Percentiles rank a stretch among this genome's conserved stretches.
Evolutionary conservation across 92 coral and sea anemone species (phyloP).

Genomic region (Epizoanthus stellaris): DNA sequence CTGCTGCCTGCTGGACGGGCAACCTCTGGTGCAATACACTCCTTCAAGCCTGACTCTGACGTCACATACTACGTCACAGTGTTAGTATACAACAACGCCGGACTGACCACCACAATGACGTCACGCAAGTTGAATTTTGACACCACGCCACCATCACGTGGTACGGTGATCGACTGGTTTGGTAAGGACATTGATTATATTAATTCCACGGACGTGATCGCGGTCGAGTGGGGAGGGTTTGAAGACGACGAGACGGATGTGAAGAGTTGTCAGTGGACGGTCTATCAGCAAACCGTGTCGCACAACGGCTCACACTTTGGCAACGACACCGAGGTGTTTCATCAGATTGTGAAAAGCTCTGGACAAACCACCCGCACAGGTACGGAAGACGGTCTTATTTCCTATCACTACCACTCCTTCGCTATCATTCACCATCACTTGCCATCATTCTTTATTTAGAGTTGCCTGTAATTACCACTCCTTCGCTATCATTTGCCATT

Average conservation of each 20-base stretch:
- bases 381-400: not conserved
- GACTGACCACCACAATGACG: slow-evolving; percentile 22
- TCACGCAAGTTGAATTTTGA: slow-evolving; percentile 40
- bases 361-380: slow-evolving; percentile 65
- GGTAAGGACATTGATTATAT: slow-evolving; percentile 76
- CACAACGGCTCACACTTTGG: slow-evolving; percentile 76
- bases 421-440: too few species aligned
- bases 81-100: slow-evolving; percentile 12
- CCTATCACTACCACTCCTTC: too few species aligned
- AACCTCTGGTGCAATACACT: slow-evolving; percentile 30
- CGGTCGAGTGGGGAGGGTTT: slow-evolving; percentile 82
- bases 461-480: too few species aligned
- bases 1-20: slow-evolving; percentile 20
- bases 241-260: slow-evolving; percentile 83
- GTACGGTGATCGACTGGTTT: slow-evolving; percentile 80
- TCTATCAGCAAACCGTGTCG: slow-evolving; percentile 79
- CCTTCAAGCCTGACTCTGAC: slow-evolving; percentile 12
- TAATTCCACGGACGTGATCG: slow-evolving; percentile 59
- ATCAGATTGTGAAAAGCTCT: slow-evolving; percentile 51
- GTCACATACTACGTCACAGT: slow-evolving; percentile 28
- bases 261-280: slow-evolving; percentile 74
- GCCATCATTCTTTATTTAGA: too few species aligned
- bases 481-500: too few species aligned
- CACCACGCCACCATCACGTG: slow-evolving; percentile 43
- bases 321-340: slow-evolving; percentile 67